These are phyloP conservation scores for Tuberolachnus salignus DNA, from an alignment of 2,888 invertebrate species.

Conservation along the genomic window DNA sequence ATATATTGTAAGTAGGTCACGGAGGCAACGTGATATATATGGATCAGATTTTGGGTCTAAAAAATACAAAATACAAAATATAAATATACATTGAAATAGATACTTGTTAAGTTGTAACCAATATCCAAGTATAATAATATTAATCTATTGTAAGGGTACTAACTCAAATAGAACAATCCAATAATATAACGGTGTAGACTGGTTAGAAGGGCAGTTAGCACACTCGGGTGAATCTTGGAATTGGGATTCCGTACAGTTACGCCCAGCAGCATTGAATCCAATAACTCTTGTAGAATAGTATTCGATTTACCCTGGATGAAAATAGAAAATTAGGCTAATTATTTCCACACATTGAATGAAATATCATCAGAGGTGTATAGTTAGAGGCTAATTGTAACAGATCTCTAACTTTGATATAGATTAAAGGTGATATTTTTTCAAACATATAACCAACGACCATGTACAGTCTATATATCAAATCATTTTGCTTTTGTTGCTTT, in stretches of 20 bases:
- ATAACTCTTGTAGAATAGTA: conserved; percentile 65
- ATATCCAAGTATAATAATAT: not conserved
- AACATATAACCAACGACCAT: conserved; percentile 60
- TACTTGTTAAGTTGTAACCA: too few species aligned
- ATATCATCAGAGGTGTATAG: too few species aligned
- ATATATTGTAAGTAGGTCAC: conserved; percentile 59
- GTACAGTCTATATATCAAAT: conserved; percentile 59
- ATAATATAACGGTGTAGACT: conserved; percentile 66
- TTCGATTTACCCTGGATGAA: conserved; percentile 60
- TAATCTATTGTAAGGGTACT: conserved; percentile 61
- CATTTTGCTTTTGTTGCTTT: conserved; percentile 59
- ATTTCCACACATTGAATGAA: too few species aligned
- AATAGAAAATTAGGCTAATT: not conserved
- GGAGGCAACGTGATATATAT: conserved; percentile 58
- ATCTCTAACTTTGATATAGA: conserved; percentile 60
- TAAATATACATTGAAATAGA: not conserved
- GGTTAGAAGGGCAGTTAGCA: conserved; percentile 65
- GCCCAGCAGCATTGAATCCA: conserved; percentile 66
- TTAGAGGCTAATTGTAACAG: not conserved
- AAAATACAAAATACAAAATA: conserved; percentile 8
- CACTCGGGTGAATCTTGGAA: conserved; percentile 62
- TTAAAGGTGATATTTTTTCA: conserved; percentile 60
- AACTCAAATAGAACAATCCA: conserved; percentile 65
- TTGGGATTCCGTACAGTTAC: conserved; percentile 64
- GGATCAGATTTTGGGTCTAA: conserved; percentile 59